Evolutionary conservation across 2,888 invertebrate species (phyloP).

Genomic region (Coecobrya sp.): DNA sequence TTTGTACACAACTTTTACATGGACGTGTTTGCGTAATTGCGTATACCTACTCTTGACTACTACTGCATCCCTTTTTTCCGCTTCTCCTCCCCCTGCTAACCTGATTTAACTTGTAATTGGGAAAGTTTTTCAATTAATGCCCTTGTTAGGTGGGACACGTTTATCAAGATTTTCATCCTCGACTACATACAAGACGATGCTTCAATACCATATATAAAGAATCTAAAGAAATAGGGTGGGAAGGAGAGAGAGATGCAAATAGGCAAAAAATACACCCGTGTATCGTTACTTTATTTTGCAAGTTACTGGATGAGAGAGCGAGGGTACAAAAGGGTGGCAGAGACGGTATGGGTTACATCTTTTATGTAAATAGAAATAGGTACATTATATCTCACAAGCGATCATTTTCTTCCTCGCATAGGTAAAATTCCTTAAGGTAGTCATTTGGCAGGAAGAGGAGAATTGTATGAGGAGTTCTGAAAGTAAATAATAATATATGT

Average conservation of each 20-base stretch:
- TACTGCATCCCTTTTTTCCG: conserved; percentile 54
- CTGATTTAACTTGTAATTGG: conserved; percentile 86
- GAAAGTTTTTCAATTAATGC: conserved; percentile 86
- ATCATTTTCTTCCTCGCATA: neutral
- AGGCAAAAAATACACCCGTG: conserved; percentile 50
- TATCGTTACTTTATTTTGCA: conserved; percentile 48
- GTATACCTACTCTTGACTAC: neutral
- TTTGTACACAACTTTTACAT: neutral
- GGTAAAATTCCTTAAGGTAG: conserved; percentile 75
- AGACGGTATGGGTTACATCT: conserved; percentile 1
- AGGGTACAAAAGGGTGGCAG: conserved; percentile 50
- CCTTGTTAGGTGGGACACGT: conserved; percentile 82
- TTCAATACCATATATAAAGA: conserved; percentile 1
- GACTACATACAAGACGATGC: neutral
- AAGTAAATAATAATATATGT: conserved; percentile 5
- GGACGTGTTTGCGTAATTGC: neutral
- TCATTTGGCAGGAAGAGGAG: conserved; percentile 54
- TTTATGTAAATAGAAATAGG: conserved; percentile 61
- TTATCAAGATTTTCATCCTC: conserved; percentile 81
- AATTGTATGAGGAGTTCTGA: neutral
- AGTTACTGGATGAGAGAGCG: conserved; percentile 21
- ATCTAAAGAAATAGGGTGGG: conserved; percentile 46
- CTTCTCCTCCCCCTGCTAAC: conserved; percentile 75
- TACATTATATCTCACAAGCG: conserved; percentile 19
- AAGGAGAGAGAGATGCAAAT: conserved; percentile 36